phyloP scores from a whole-genome alignment of 2,888 invertebrate species.

The Stegana nigrithorax region DNA sequence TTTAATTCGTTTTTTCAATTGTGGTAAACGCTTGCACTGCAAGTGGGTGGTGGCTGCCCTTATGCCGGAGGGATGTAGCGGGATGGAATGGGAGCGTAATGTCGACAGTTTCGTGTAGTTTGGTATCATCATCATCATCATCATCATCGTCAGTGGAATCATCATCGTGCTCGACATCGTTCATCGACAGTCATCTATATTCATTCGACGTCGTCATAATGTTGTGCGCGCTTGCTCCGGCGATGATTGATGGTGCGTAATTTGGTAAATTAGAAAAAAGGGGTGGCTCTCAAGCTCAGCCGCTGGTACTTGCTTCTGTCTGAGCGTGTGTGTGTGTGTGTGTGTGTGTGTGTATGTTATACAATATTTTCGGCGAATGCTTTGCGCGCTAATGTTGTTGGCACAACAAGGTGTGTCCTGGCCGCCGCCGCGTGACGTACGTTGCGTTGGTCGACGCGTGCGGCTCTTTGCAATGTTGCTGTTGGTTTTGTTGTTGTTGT shows the following conservation, averaged over 20 bases:
- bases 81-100: not conserved
- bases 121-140: slow-evolving; percentile 30
- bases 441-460: slow-evolving; percentile 44
- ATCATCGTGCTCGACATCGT: slow-evolving; percentile 26
- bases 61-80: not conserved
- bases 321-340: not conserved
- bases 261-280: slow-evolving; percentile 61
- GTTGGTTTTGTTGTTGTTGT: slow-evolving; percentile 39
- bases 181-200: slow-evolving; percentile 32
- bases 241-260: slow-evolving; percentile 65
- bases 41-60: slow-evolving; percentile 39
- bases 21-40: slow-evolving; percentile 48
- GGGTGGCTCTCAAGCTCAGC: slow-evolving; percentile 2
- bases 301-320: not conserved
- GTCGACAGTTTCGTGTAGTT: slow-evolving; percentile 36
- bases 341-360: not conserved
- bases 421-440: slow-evolving; percentile 46
- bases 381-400: slow-evolving; percentile 57
- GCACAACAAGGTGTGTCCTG: slow-evolving; percentile 62
- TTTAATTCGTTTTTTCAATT: slow-evolving; percentile 55
- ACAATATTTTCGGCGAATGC: slow-evolving; percentile 7
- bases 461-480: too few relatives aligned
- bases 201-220: slow-evolving; percentile 39
- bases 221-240: slow-evolving; percentile 26
- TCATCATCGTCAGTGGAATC: slow-evolving; percentile 11